Conservation (phyloP, 2,797 vertebrate genomes). For the Rhinatrema bivittatum region DNA sequence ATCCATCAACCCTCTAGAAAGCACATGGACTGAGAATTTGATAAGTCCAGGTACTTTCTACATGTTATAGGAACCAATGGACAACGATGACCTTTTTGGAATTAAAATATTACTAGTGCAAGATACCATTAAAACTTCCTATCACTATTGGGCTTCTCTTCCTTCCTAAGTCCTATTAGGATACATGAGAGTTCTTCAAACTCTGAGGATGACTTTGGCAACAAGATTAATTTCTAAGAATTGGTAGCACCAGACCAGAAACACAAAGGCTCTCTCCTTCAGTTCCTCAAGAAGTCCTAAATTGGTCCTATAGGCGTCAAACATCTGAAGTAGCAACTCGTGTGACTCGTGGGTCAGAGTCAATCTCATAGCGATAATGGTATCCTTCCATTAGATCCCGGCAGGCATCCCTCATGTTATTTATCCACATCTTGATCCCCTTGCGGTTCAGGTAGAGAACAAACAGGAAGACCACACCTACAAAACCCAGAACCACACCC, state of each 20-base stretch:
- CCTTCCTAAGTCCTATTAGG: too few relatives aligned
- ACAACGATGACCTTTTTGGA: too few relatives aligned
- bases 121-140: too few relatives aligned
- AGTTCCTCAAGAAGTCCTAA: background rate
- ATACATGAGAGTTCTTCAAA: background rate
- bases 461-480: slow-evolving; percentile 69
- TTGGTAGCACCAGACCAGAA: accelerated
- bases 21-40: too few relatives aligned
- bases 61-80: too few relatives aligned
- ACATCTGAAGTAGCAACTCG: slow-evolving; percentile 44
- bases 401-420: slow-evolving; percentile 54
- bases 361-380: slow-evolving; percentile 65
- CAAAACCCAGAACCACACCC: slow-evolving; percentile 62
- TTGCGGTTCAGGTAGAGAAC: slow-evolving; percentile 70
- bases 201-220: too few relatives aligned
- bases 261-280: background rate
- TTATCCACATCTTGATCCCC: slow-evolving; percentile 64
- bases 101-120: too few relatives aligned
- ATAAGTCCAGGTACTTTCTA: too few relatives aligned
- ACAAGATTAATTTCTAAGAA: background rate
- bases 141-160: too few relatives aligned
- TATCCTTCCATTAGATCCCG: slow-evolving; percentile 63
- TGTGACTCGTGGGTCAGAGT: slow-evolving; percentile 57
- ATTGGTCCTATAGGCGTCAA: slow-evolving; percentile 20
- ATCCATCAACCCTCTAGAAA: too few relatives aligned